Evolutionary conservation across 2,113 vertebrate genomes (phyloP).

Genomic region (Rhinopithecus roxellana): DNA sequence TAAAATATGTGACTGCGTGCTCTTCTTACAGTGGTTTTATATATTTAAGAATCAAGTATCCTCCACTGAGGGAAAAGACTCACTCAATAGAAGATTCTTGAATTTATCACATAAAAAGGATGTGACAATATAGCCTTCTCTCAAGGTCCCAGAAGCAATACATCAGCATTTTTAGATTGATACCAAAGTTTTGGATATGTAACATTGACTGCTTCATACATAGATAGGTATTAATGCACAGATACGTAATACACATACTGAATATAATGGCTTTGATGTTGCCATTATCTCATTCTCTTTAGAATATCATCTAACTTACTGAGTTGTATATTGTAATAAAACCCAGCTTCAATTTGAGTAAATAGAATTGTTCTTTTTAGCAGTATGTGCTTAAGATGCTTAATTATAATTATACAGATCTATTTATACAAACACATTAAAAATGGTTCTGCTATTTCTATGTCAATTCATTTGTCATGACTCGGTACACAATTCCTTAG

Average conservation of each 20-base stretch:
- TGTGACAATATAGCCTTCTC: not conserved
- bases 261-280: not conserved
- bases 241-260: not conserved
- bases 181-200: not conserved
- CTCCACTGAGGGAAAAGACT: not conserved
- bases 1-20: not conserved
- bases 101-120: not conserved
- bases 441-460: constrained; percentile 59
- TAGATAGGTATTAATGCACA: not conserved
- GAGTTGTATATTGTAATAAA: constrained; percentile 48
- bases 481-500: constrained; percentile 58
- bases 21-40: not conserved
- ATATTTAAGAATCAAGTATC: not conserved
- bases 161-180: not conserved
- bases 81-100: not conserved
- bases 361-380: constrained; percentile 64
- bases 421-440: constrained; percentile 75
- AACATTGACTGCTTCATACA: not conserved
- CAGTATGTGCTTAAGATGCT: constrained; percentile 63
- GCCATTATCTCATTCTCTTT: constrained; percentile 37
- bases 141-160: not conserved
- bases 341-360: constrained; percentile 57
- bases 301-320: constrained; percentile 52
- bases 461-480: constrained; percentile 72
- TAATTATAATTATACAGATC: constrained; percentile 73